phyloP scores from a whole-genome alignment of 2,113 vertebrate genomes.

The Cinclus mexicanus region DNA sequence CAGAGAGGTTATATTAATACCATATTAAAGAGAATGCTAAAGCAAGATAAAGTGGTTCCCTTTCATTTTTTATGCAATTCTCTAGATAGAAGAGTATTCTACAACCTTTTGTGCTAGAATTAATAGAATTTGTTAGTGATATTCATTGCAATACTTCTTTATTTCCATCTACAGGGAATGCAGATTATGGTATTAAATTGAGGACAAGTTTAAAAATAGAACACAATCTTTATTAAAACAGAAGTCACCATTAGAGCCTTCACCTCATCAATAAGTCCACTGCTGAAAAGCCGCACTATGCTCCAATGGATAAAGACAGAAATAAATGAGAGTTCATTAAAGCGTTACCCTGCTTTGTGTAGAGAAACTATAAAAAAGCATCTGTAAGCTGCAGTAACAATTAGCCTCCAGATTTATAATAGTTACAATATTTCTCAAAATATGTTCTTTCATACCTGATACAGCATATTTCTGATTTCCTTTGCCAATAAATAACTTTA shows the following conservation, averaged over 20 bases:
- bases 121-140: background rate
- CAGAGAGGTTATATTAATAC: background rate
- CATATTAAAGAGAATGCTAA: background rate
- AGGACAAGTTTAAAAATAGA: conserved; percentile 6
- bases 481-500: background rate
- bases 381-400: background rate
- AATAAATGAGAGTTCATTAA: background rate
- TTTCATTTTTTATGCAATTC: background rate
- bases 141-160: background rate
- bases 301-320: background rate
- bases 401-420: background rate
- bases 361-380: background rate
- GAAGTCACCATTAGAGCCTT: background rate
- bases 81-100: background rate
- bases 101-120: background rate
- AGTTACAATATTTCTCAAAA: background rate
- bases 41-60: background rate
- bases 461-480: background rate
- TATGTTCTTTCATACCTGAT: background rate
- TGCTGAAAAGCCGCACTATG: background rate
- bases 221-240: background rate
- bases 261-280: background rate
- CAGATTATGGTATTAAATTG: background rate
- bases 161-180: background rate
- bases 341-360: background rate